A percentile compares a stretch with the other conserved stretches of the same genome.
Conservation (phyloP, 1,140 invertebrate genomes). For the Diachasmimorpha longicaudata region DNA sequence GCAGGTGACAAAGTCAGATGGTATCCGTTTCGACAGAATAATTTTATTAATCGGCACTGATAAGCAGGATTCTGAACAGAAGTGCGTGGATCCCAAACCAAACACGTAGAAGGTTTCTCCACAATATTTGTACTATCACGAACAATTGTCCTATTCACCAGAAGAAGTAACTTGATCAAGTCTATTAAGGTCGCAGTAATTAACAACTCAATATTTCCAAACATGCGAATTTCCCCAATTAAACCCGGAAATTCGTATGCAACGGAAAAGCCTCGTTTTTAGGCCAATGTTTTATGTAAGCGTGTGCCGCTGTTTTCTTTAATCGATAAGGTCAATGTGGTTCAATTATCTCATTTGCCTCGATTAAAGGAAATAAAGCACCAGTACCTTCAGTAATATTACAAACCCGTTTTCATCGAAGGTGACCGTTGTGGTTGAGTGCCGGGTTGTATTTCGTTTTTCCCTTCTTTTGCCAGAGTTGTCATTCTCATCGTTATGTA, state of each 20-base stretch:
- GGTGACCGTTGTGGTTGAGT: constrained; percentile 39
- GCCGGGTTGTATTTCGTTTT: constrained; percentile 38
- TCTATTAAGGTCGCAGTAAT: constrained; percentile 3
- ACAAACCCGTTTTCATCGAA: constrained; percentile 42
- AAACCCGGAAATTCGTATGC: no score
- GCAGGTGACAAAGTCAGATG: constrained; percentile 65
- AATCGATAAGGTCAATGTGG: neutral
- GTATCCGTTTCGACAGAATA: constrained; percentile 66
- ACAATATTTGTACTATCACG: constrained; percentile 11
- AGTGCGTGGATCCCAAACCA: constrained; percentile 47
- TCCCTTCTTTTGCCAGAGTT: constrained; percentile 17
- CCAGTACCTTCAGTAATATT: neutral
- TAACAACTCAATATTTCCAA: neutral
- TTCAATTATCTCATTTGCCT: neutral
- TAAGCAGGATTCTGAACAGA: constrained; percentile 44
- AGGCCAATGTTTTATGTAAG: no score
- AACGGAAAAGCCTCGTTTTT: no score
- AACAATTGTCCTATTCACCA: constrained; percentile 3
- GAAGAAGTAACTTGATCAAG: neutral
- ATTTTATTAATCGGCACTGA: constrained; percentile 57
- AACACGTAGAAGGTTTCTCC: constrained; percentile 25
- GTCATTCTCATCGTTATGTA: constrained; percentile 30
- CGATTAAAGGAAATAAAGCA: neutral
- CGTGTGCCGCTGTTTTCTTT: neutral
- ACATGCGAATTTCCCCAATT: neutral